Evolutionary conservation across 1,140 invertebrate species (phyloP), one percentile per base, ranked within the genome.

Genomic region (Thaumatotibia leucotreta): DNA sequence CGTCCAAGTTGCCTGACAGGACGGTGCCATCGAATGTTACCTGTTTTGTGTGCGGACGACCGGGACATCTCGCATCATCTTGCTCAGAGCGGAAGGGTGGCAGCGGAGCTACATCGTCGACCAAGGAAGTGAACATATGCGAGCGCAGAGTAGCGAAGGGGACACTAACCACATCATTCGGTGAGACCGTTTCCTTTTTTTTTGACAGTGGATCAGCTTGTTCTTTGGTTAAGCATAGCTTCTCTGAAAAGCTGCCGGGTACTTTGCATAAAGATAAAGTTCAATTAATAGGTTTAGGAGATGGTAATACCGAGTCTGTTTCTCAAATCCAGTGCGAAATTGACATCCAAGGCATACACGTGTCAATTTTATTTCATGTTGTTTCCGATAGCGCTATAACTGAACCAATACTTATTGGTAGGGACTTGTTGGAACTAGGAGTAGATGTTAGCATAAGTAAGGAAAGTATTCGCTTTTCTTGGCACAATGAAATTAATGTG

Each of bases 291-390:
- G 71, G 65, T 35, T 64, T 72, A 58, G 70, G 67, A 1, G 54
- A 65, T 6, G 52, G 67, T 27, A 33, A 66, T 4, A 29, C 69
- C 14, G 32, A 65, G 29, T 66, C 64, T 20, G 22, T 10, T 0
- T 54, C 32, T 4, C 65, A 67, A 63, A 63, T 65, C 9, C 17
- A 62, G 3, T 67, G 67, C 24, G 9, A 14, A 8, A 63, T 70
- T n/a, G 31, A 35, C 35, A 67, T 71, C 61, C 63, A 67, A 45
- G 61, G 64, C 14, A 65, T 69, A 32, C 10, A 29, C 1, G 4
- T 71, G 31, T n/a, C 39, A 11, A 27, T 75, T 24, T 45, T 75
- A 9, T 75, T 75, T 22, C 73, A 75, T 49, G 54, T 75, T 4
- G 64, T 75, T 0, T 66, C 73, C 1, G 64, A 72, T 29, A 20